A percentile compares a stretch with the other conserved stretches of the same genome.
Evolutionary conservation across 2,113 vertebrate species (phyloP).

Genomic region (Urocitellus parryii): DNA sequence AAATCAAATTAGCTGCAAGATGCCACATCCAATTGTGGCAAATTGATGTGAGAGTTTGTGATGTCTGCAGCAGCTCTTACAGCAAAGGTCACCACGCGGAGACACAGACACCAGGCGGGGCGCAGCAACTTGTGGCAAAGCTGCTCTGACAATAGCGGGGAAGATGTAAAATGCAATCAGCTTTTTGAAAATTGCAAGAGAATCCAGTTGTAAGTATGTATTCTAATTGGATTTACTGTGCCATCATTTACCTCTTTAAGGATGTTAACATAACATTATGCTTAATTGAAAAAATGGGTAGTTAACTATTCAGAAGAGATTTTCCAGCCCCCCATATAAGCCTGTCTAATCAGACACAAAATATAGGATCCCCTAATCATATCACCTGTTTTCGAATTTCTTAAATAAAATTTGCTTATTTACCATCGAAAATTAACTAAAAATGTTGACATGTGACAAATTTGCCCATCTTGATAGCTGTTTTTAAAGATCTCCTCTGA

Average conservation of each 20-base stretch:
- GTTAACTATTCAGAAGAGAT: conserved; percentile 76
- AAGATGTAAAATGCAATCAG: conserved; percentile 85
- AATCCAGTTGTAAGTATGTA: conserved; percentile 84
- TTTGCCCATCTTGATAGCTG: conserved; percentile 82
- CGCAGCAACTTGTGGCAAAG: conserved; percentile 86
- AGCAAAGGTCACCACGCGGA: conserved; percentile 98
- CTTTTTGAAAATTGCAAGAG: conserved; percentile 85
- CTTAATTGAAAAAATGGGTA: conserved; percentile 81
- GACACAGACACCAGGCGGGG: conserved; percentile 96
- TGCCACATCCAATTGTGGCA: conserved; percentile 99
- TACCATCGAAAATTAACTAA: conserved; percentile 74
- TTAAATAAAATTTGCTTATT: conserved; percentile 80
- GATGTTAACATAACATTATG: conserved; percentile 81
- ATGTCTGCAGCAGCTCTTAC: conserved; percentile 99
- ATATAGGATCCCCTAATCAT: conserved; percentile 64
- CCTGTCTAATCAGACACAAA: conserved; percentile 71
- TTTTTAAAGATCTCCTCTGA: conserved; percentile 86
- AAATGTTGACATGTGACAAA: conserved; percentile 86
- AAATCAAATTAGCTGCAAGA: conserved; percentile 99
- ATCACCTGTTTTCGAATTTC: conserved; percentile 69
- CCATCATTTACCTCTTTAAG: conserved; percentile 80
- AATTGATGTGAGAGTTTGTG: conserved; percentile 99
- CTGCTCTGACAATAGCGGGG: conserved; percentile 83
- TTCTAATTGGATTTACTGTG: conserved; percentile 84
- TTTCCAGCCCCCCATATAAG: conserved; percentile 63